Percentiles rank a stretch among this genome's conserved stretches.
These are phyloP conservation scores for Alaudala cheleensis DNA, from an alignment of 2,113 vertebrate species.

Conservation along the genomic window DNA sequence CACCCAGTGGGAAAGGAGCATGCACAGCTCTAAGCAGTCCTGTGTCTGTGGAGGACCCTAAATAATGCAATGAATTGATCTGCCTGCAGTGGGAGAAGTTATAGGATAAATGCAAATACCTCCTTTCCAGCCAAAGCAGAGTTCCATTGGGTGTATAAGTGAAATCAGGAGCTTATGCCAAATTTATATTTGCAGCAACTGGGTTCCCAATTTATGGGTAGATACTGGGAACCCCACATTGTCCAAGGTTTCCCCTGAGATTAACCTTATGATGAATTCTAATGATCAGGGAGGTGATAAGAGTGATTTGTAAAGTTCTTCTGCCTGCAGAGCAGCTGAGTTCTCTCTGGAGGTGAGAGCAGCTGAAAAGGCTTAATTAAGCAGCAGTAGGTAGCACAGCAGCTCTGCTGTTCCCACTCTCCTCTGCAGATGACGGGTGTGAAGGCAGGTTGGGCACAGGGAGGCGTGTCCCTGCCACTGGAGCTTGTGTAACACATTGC, in stretches of 20 bases:
- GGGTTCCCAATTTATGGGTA: background rate
- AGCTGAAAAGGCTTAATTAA: conserved; percentile 58
- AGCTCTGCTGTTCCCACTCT: conserved; percentile 40
- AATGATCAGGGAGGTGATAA: background rate
- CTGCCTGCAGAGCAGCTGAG: conserved; percentile 20
- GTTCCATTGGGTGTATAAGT: background rate
- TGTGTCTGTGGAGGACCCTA: background rate
- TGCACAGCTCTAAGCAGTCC: background rate
- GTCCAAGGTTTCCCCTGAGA: background rate
- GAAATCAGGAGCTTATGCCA: background rate
- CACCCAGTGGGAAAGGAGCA: background rate
- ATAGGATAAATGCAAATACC: background rate
- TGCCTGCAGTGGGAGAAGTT: background rate
- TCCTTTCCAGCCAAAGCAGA: background rate
- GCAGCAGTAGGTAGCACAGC: conserved; percentile 52
- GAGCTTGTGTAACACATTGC: background rate
- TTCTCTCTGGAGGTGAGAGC: conserved; percentile 45
- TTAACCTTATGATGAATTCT: background rate
- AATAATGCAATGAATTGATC: background rate
- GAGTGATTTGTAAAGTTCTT: background rate
- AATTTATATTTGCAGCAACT: background rate
- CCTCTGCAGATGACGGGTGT: conserved; percentile 21
- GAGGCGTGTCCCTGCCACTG: background rate
- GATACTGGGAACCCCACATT: background rate
- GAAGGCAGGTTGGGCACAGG: conserved; percentile 13